Base-by-base conservation (phyloP, 2,113 vertebrate genomes). In the Pomatorhinus ruficollis region DNA sequence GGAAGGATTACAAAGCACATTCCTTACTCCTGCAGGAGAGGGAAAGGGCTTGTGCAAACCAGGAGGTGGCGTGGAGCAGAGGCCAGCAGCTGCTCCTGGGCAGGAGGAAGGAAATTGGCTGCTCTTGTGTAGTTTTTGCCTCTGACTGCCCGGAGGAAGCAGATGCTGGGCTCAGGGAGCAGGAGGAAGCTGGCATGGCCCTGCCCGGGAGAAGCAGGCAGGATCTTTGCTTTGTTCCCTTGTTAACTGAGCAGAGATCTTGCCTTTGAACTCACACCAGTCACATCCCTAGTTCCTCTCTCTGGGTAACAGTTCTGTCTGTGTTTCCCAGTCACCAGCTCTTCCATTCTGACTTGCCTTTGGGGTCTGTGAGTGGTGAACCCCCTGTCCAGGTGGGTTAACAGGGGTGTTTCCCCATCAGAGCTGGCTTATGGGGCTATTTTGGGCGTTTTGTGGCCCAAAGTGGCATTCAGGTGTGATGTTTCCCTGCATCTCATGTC, bases 1-100 rank as follows among this genome's bases (percentile, higher is more conserved):
- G 95, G 92, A 96, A 96, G 6, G 85, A 95, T 96, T 90, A 78
- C 71, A 0, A 54, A 88, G 95, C 95, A 90, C 88, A 95, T 96
- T 96, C 96, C 92, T 77, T 10, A 13, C 75, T 93, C 70, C 66
- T 85, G 87, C 87, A 57, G 94, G 63, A 93, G 40, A 93, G 63
- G 59, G 63, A 80, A 44, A 39, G 24, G 60, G 37, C 47, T 91
- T 4, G 53, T 30, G 5, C 68, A 61, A 9, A 3, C 70, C 89
- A 72, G 66, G 21, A 90, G 88, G 49, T 50, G 71, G 64, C 27
- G 40, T 83, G 87, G 79, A 76, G 87, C 16, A 2, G 13, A 12
- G 82, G 22, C 61, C 87, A 44, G 79, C 35, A 13, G 71, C 83
- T 86, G 6, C 45, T 80, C 76, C 68, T 19, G 59, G 76, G 53